Evolutionary conservation across 2,888 invertebrate genomes (phyloP), one percentile per base, ranked within the genome.

Genomic region (Brassicogethes aeneus): DNA sequence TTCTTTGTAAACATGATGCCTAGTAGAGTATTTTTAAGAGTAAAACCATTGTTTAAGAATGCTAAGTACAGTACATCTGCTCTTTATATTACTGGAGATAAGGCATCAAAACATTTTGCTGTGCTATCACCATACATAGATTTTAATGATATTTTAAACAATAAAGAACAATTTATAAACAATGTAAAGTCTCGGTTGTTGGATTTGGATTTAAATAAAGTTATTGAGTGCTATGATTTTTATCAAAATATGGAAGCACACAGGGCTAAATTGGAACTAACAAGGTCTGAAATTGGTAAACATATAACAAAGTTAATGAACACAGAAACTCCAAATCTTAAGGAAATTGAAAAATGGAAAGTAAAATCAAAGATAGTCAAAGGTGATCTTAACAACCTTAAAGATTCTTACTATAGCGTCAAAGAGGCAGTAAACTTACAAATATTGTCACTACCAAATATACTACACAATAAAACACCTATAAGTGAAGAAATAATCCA

Each of bases 91-190:
- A 77, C 80, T 42, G 83, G 83, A 8, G 75, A 76, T 44, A 82
- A 80, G 62, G 85, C 84, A 1, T 75, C 75, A 12, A 77, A 80
- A 50, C 75, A 74, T 38, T 86, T 76, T 72, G 74, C 77, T 2
- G 76, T 79, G 44, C 61, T 89, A 15, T 74, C 74, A 13, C 88
- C 88, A 1, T 71, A 77, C 53, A 62, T 87, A 51, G 81, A 88
- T 59, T 77, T 79, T 50, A 71, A 76, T 14, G 69, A 74, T 39
- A 70, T 70, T 42, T 68, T 83, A 10, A 55, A 68, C 36, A 60
- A 82, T 37, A 66, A 70, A 34, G 57, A 71, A 2, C 55, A 60
- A 34, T 60, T 84, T 34, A 63, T 75, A 48, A 57, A 69, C 39
- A 79, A 81, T 53, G 58, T 88, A 2, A 52, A 60, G 14, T 66